Evolutionary conservation across 1,140 invertebrate species (phyloP).

Genomic region (Diprion similis): DNA sequence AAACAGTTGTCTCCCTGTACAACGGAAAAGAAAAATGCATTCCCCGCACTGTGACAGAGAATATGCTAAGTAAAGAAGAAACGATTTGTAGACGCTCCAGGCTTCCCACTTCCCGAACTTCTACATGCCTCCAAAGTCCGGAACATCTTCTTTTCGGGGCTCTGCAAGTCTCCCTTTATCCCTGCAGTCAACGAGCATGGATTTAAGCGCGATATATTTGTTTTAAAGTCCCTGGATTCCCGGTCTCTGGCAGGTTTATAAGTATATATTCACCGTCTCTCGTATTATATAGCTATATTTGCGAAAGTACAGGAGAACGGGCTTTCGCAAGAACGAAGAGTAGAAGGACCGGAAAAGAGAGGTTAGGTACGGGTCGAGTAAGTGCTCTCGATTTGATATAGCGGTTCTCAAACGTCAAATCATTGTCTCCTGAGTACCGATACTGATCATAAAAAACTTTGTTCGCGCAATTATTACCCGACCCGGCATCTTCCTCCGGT

Average conservation of each 20-base stretch:
- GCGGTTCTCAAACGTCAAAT: slow-evolving; percentile 44
- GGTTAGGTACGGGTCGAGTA: slow-evolving; percentile 59
- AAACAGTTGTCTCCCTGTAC: background rate
- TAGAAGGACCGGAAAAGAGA: slow-evolving; percentile 43
- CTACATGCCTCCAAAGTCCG: slow-evolving; percentile 22
- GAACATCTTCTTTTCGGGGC: slow-evolving; percentile 18
- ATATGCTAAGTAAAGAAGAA: slow-evolving; percentile 58
- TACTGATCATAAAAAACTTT: slow-evolving; percentile 17
- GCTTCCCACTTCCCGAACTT: slow-evolving; percentile 22
- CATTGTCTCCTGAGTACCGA: background rate
- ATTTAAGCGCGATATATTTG: slow-evolving; percentile 63
- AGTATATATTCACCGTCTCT: slow-evolving; percentile 18
- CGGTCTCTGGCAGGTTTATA: slow-evolving; percentile 20
- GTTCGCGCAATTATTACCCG: slow-evolving; percentile 16
- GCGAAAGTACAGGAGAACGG: slow-evolving; percentile 36
- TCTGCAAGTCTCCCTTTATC: slow-evolving; percentile 13
- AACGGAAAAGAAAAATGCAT: no score
- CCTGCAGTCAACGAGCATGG: slow-evolving; percentile 46
- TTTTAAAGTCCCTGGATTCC: slow-evolving; percentile 58
- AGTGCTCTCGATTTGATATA: slow-evolving; percentile 54
- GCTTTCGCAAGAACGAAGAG: background rate
- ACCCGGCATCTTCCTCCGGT: slow-evolving; percentile 23
- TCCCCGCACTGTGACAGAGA: slow-evolving; percentile 27
- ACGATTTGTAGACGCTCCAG: slow-evolving; percentile 50
- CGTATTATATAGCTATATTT: slow-evolving; percentile 40